Conservation (phyloP, 2,113 vertebrate species). For the Psilopsiagon aurifrons region DNA sequence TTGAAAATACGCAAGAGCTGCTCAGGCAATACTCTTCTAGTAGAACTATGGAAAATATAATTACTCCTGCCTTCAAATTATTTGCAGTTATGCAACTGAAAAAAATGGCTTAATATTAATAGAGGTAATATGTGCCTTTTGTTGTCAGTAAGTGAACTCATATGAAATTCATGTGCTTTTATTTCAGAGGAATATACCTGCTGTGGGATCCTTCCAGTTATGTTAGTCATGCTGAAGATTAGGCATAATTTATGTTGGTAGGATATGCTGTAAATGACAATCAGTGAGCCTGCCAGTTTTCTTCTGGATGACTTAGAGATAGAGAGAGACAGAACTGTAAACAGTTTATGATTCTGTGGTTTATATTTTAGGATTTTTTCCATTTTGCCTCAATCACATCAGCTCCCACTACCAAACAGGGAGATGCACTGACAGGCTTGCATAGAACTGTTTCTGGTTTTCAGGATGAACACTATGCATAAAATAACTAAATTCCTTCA, state of each 20-base stretch:
- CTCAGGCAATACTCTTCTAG: background rate
- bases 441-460: background rate
- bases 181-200: background rate
- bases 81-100: background rate
- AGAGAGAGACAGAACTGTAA: background rate
- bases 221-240: background rate
- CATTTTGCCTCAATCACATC: conserved; percentile 13
- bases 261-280: background rate
- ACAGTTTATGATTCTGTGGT: background rate
- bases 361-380: background rate
- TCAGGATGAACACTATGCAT: background rate
- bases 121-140: background rate
- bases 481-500: background rate
- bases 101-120: background rate
- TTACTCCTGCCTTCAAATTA: fast-evolving
- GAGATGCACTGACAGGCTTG: background rate
- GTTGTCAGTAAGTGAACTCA: background rate
- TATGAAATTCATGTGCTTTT: background rate
- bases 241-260: background rate
- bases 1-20: background rate
- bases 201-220: background rate
- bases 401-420: conserved; percentile 15
- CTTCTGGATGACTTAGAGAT: background rate
- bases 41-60: background rate
- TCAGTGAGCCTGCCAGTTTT: background rate